phyloP scores from a whole-genome alignment of 2,888 invertebrate species.

The Nasonia oneida region DNA sequence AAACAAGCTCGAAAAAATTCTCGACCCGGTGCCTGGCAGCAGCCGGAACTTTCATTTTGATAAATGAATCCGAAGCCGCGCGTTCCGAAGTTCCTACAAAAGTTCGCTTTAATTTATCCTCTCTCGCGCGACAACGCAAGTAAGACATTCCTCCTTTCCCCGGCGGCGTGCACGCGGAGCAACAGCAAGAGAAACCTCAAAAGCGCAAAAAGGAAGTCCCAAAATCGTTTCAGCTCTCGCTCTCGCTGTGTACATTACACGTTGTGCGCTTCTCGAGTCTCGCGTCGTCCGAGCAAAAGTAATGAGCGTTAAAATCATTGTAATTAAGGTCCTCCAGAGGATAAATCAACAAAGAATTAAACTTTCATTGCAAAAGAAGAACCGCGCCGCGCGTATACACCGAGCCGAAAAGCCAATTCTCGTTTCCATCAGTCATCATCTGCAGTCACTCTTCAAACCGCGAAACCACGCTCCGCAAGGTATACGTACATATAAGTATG shows the following conservation, averaged over 20 bases:
- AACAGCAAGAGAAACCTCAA: constrained; percentile 38
- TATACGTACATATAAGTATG: background rate
- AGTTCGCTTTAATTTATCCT: constrained; percentile 25
- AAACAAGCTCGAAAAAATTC: background rate
- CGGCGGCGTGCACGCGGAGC: background rate
- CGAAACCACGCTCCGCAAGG: constrained; percentile 1
- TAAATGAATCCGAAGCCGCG: constrained; percentile 9
- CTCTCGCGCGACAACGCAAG: background rate
- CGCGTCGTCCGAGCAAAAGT: constrained; percentile 32
- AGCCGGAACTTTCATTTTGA: background rate
- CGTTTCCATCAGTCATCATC: constrained; percentile 51
- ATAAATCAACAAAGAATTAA: constrained; percentile 58
- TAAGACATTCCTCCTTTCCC: constrained; percentile 35
- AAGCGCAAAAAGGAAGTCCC: constrained; percentile 29
- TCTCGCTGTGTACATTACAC: background rate
- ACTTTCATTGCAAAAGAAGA: constrained; percentile 45
- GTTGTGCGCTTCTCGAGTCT: background rate
- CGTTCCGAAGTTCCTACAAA: background rate
- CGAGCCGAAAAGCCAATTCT: constrained; percentile 32
- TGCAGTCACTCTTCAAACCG: constrained; percentile 53
- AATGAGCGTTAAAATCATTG: constrained; percentile 43
- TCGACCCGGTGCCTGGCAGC: background rate
- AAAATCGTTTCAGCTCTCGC: constrained; percentile 13
- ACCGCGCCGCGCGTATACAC: background rate
- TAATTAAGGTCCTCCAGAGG: constrained; percentile 49